Evolutionary conservation across 2,113 vertebrate genomes (phyloP), one percentile per base, ranked within the genome.

Genomic region (Pangasianodon hypophthalmus): DNA sequence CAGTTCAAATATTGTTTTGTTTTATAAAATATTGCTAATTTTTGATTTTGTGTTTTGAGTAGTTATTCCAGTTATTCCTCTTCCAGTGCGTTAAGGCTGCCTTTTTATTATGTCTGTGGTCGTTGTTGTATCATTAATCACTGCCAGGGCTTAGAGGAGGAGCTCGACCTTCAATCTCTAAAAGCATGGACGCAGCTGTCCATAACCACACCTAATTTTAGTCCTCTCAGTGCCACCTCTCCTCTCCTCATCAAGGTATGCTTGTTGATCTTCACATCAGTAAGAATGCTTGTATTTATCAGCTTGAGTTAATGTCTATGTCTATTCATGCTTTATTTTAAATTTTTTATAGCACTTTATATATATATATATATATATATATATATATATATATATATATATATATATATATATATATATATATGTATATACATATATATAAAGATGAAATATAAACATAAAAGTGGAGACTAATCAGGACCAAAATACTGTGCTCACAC

Each of bases 131-230:
- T 90, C 89, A 92, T 93, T 89, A 86, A 93, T 93, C 89, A 93
- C 62, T 88, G 88, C 64, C 86, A 90, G 29, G 83, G 90, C 89
- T 90, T 84, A 67, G 84, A 90, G 85, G 24, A 32, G 29, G 80
- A 87, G 81, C 56, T 56, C 29, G 84, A 91, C 92, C 92, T 91
- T 91, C 60, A 87, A 50, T 73, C 92, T 88, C 73, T 87, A 46
- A 80, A 84, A 86, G 87, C 80, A 56, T 56, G 86, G 84, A 91
- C n/a, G 67, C 89, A 91, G 92, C 92, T 92, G 91, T 91, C 87
- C 73, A 67, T 58, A 92, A 90, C 92, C 86, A 88, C 84, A 91
- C 87, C 91, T 89, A 89, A 92, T 92, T 93, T 93, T 89, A 91
- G 87, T 91, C 41, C 32, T 41, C 84, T 85, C 73, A 52, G 29